Conservation (phyloP, 1,140 invertebrate species). For the Chelonus insularis region DNA sequence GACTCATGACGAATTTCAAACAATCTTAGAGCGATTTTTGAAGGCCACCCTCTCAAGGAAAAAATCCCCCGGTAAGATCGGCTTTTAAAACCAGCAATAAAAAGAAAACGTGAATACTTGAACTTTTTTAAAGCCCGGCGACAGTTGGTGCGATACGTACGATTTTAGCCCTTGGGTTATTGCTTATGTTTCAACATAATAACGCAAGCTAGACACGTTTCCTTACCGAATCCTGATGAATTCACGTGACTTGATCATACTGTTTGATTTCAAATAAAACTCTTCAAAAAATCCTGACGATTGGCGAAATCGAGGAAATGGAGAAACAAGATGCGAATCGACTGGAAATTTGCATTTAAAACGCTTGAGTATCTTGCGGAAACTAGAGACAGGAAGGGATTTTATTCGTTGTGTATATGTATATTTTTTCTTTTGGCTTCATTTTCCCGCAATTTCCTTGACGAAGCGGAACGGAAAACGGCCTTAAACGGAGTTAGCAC, state of each 20-base stretch:
- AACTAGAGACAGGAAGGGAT: background rate
- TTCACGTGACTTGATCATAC: background rate
- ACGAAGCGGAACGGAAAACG: conserved; percentile 45
- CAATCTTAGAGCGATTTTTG: conserved; percentile 46
- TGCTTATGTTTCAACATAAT: conserved; percentile 3
- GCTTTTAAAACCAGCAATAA: conserved; percentile 60
- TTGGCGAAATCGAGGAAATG: conserved; percentile 17
- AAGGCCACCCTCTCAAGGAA: conserved; percentile 32
- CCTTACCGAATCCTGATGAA: background rate
- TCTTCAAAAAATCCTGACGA: conserved; percentile 5
- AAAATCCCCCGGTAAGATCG: conserved; percentile 44
- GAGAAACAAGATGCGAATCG: conserved; percentile 32
- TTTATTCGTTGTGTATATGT: conserved; percentile 14
- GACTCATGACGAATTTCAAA: conserved; percentile 50
- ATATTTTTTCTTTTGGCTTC: conserved; percentile 43
- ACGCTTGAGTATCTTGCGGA: conserved; percentile 31
- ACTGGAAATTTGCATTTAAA: conserved; percentile 51
- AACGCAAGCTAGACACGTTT: conserved; percentile 18
- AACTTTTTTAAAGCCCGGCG: conserved; percentile 36
- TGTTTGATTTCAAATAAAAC: background rate
- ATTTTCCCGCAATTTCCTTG: conserved; percentile 54
- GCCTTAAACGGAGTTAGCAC: conserved; percentile 52
- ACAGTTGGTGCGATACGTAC: conserved; percentile 55
- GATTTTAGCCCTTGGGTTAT: conserved; percentile 19
- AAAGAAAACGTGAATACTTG: conserved; percentile 51